Conservation (phyloP, 1,140 invertebrate species). For the Drosophila prosaltans region DNA sequence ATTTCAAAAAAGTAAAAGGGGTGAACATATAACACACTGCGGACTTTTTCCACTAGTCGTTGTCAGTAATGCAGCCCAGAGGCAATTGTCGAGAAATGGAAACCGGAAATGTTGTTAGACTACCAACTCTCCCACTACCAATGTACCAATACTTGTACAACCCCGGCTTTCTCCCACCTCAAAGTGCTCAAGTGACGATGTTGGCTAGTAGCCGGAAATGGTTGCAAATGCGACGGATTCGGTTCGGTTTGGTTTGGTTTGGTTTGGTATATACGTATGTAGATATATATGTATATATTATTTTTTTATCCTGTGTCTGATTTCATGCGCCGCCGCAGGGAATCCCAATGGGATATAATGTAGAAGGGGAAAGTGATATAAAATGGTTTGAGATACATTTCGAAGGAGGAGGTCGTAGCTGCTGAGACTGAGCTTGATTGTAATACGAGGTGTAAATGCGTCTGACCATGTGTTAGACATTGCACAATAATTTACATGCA, state of each 20-base stretch:
- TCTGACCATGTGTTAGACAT: conserved; percentile 32
- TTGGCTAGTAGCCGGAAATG: conserved; percentile 52
- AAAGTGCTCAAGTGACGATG: conserved; percentile 11
- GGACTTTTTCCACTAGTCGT: conserved; percentile 52
- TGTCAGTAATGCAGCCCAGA: conserved; percentile 44
- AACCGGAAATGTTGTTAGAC: conserved; percentile 76
- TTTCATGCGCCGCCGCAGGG: conserved; percentile 51
- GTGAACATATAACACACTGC: conserved; percentile 46
- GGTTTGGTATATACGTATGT: neutral
- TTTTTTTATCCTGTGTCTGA: conserved; percentile 29
- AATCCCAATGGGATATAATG: conserved; percentile 22
- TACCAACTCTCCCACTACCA: neutral
- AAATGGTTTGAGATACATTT: neutral
- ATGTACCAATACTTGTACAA: neutral
- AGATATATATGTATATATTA: conserved; percentile 4
- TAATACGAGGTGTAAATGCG: conserved; percentile 16
- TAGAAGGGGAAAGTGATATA: neutral
- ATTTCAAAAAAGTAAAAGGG: conserved; percentile 27
- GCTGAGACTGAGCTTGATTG: conserved; percentile 1
- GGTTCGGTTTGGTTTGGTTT: conserved; percentile 31
- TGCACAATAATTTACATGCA: conserved; percentile 75
- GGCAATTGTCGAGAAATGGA: conserved; percentile 72
- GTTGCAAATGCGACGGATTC: conserved; percentile 70
- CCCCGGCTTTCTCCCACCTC: neutral
- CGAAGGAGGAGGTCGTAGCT: neutral